Evolutionary conservation across 2,888 invertebrate species (phyloP).

Genomic region (Panorpa germanica): DNA sequence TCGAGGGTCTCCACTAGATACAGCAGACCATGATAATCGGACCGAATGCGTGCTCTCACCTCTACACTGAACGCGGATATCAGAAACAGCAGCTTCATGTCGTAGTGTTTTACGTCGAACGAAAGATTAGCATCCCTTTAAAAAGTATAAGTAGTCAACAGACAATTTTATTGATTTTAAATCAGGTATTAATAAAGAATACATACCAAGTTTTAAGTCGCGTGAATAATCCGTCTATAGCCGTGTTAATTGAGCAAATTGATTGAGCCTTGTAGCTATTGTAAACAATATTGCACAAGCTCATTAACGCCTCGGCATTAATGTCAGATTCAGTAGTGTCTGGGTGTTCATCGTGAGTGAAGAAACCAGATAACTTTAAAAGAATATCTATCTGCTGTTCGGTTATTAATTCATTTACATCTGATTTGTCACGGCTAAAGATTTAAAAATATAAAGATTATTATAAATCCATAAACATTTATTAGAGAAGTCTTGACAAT

Average conservation of each 20-base stretch:
- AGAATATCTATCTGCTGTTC: conserved; percentile 47
- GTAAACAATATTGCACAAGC: conserved; percentile 74
- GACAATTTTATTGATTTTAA: conserved; percentile 3
- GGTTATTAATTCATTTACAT: conserved; percentile 46
- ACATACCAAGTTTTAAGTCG: conserved; percentile 44
- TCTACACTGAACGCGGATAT: conserved; percentile 65
- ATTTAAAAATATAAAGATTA: conserved; percentile 15
- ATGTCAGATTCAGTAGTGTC: conserved; percentile 32
- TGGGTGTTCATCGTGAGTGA: conserved; percentile 22
- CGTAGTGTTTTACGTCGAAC: conserved; percentile 62
- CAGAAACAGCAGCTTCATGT: conserved; percentile 75
- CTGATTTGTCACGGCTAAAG: conserved; percentile 58
- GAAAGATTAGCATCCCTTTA: conserved; percentile 35
- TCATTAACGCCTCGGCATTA: conserved; percentile 64
- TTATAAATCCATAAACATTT: background rate
- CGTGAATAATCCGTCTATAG: conserved; percentile 51
- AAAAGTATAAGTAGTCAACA: conserved; percentile 9
- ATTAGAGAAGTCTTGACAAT: too few species aligned
- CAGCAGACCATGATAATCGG: conserved; percentile 47
- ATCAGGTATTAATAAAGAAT: conserved; percentile 1
- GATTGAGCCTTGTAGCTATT: conserved; percentile 46
- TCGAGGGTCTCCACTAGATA: conserved; percentile 48
- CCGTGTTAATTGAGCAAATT: conserved; percentile 37
- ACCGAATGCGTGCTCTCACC: conserved; percentile 41
- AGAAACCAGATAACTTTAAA: conserved; percentile 44